phyloP scores from a whole-genome alignment of 2,888 invertebrate genomes.

The Pollenia amentaria region DNA sequence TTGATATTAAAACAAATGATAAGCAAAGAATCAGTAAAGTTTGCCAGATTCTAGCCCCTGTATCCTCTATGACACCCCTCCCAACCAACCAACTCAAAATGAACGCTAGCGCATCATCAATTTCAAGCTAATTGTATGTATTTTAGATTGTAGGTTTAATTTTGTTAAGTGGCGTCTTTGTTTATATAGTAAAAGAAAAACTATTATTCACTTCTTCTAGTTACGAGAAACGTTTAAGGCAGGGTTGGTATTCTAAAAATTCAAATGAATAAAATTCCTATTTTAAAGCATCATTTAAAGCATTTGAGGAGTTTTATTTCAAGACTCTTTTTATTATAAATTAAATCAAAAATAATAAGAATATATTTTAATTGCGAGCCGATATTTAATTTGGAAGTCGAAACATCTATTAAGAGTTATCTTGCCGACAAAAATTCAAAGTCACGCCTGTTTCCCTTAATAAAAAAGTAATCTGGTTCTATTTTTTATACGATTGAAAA shows the following conservation, averaged over 20 bases:
- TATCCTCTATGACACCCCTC: constrained; percentile 23
- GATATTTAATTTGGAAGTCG: too few relatives aligned
- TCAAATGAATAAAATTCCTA: not conserved
- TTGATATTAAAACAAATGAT: constrained; percentile 6
- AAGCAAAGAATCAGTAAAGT: constrained; percentile 25
- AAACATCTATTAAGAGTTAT: too few relatives aligned
- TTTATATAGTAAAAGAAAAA: constrained; percentile 1
- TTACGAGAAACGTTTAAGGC: not conserved
- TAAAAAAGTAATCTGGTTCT: too few relatives aligned
- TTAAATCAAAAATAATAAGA: too few relatives aligned
- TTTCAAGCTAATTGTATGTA: constrained; percentile 42
- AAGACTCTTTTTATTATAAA: too few relatives aligned
- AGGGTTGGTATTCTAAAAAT: constrained; percentile 32
- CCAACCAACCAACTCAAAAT: not conserved
- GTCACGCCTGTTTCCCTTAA: too few relatives aligned
- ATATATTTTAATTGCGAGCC: too few relatives aligned
- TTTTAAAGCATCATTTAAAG: too few relatives aligned
- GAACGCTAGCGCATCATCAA: constrained; percentile 15
- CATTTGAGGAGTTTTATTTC: too few relatives aligned
- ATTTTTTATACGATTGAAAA: too few relatives aligned
- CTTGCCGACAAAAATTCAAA: too few relatives aligned
- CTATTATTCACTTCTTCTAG: not conserved
- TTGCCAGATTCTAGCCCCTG: constrained; percentile 46
- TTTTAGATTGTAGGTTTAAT: constrained; percentile 28
- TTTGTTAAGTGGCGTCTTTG: constrained; percentile 52